A percentile compares a stretch with the other conserved stretches of the same genome.
Evolutionary conservation across 2,888 invertebrate genomes (phyloP).

Genomic region (Drosophila recens): DNA sequence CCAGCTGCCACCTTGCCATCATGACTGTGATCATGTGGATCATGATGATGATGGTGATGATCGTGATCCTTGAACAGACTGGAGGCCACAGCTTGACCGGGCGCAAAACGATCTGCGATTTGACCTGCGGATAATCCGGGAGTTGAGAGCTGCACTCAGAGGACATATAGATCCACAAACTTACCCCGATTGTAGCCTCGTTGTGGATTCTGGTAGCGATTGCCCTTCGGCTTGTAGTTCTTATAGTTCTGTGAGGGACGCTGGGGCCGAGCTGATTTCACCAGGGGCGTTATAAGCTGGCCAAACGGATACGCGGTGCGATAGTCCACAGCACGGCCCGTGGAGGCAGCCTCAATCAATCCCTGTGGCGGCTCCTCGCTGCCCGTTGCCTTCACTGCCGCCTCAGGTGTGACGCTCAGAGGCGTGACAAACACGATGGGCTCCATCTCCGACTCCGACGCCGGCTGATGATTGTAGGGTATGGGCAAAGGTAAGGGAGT

Average conservation of each 20-base stretch:
- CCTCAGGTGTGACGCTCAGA: conserved; percentile 19
- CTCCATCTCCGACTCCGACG: conserved; percentile 4
- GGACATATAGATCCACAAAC: conserved; percentile 49
- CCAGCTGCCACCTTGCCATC: conserved; percentile 63
- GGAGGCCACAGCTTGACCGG: conserved; percentile 83
- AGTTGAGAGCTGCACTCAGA: conserved; percentile 11
- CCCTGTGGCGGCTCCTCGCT: conserved; percentile 31
- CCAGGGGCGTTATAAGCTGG: conserved; percentile 80
- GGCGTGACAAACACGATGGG: conserved; percentile 65
- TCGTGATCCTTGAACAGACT: conserved; percentile 63
- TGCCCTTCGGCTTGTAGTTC: conserved; percentile 38
- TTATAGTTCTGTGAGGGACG: conserved; percentile 11
- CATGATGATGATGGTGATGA: conserved; percentile 60
- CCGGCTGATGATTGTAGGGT: conserved; percentile 67
- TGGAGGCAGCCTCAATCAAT: conserved; percentile 63
- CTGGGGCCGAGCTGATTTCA: conserved; percentile 62
- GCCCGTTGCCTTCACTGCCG: background rate
- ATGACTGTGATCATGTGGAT: conserved; percentile 51
- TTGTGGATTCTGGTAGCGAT: conserved; percentile 32
- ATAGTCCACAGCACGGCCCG: conserved; percentile 83
- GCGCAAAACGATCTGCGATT: conserved; percentile 83
- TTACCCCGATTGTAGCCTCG: conserved; percentile 65
- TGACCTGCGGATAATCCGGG: conserved; percentile 53
- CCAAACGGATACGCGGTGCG: conserved; percentile 82
- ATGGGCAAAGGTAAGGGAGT: conserved; percentile 50